Percentiles rank a stretch among this genome's conserved stretches.
Evolutionary conservation across 2,888 invertebrate genomes (phyloP).

Genomic region (Heliconius erato): DNA sequence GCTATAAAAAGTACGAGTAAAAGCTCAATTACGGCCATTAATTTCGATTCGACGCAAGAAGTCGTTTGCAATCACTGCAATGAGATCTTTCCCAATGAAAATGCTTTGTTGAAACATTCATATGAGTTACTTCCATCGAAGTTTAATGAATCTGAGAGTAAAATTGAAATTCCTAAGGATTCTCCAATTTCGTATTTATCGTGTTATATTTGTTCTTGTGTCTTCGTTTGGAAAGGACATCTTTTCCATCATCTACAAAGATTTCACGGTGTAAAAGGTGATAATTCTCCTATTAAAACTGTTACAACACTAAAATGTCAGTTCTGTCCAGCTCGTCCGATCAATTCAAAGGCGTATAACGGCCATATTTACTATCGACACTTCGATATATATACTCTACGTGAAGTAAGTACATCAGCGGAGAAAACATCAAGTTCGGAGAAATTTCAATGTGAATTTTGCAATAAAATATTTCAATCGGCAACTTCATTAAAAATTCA

Average conservation of each 20-base stretch:
- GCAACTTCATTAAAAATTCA: constrained; percentile 45
- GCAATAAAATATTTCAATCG: constrained; percentile 39
- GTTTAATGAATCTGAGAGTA: not conserved
- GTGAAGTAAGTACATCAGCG: not conserved
- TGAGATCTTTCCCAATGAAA: constrained; percentile 42
- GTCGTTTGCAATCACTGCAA: constrained; percentile 50
- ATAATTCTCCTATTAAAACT: not conserved
- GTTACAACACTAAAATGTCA: constrained; percentile 22
- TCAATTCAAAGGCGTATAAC: constrained; percentile 29
- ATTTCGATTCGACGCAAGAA: constrained; percentile 12
- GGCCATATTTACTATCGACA: constrained; percentile 33
- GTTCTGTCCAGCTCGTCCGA: not conserved
- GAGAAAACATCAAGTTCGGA: not conserved
- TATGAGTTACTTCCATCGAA: constrained; percentile 48
- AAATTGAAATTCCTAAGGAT: not conserved
- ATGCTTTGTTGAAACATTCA: constrained; percentile 47
- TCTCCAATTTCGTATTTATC: not conserved
- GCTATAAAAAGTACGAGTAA: constrained; percentile 51
- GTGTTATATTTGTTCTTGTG: constrained; percentile 42
- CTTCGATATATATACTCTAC: not conserved
- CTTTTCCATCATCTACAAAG: not conserved
- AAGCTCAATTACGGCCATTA: constrained; percentile 27
- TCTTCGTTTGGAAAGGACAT: constrained; percentile 21
- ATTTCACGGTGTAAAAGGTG: not conserved
- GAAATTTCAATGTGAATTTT: constrained; percentile 43